These are phyloP conservation scores for Geotrupes spiniger DNA, from an alignment of 2,888 invertebrate genomes.

Conservation along the genomic window DNA sequence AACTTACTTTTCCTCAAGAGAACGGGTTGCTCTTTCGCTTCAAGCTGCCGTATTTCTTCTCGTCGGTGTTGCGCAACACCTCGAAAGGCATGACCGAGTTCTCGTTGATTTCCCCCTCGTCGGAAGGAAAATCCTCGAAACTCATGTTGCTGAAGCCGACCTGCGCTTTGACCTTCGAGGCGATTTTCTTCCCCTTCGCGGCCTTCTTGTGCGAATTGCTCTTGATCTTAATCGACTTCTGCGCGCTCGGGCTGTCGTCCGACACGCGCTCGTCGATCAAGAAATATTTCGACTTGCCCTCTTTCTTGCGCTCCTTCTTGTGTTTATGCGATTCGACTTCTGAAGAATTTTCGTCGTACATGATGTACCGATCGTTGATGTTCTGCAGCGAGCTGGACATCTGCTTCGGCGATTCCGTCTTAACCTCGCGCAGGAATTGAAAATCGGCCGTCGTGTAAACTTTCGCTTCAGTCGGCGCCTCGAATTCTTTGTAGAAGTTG, in stretches of 20 bases:
- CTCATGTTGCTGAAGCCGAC: constrained; percentile 72
- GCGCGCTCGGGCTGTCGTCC: constrained; percentile 40
- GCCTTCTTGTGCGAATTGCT: constrained; percentile 25
- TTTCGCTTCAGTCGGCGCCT: not conserved
- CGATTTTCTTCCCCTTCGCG: constrained; percentile 38
- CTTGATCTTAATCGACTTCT: constrained; percentile 33
- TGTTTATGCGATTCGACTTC: no score
- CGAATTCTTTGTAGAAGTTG: not conserved
- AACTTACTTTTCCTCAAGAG: constrained; percentile 46
- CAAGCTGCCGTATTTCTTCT: constrained; percentile 48
- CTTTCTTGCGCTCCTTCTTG: constrained; percentile 44
- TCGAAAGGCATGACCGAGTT: constrained; percentile 60
- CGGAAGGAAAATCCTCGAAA: constrained; percentile 70
- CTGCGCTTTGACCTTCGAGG: constrained; percentile 43
- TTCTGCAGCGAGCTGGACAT: constrained; percentile 25
- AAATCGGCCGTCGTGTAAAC: constrained; percentile 23
- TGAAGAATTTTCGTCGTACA: no score
- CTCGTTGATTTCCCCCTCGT: constrained; percentile 53
- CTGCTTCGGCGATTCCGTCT: constrained; percentile 7
- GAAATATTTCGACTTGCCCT: constrained; percentile 54
- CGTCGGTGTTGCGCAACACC: constrained; percentile 55
- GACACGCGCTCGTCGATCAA: constrained; percentile 52
- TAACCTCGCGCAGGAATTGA: constrained; percentile 22
- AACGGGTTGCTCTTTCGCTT: constrained; percentile 57
- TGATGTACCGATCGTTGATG: no score